Conservation (phyloP, 1,140 invertebrate species). For the Gryon sp. region DNA sequence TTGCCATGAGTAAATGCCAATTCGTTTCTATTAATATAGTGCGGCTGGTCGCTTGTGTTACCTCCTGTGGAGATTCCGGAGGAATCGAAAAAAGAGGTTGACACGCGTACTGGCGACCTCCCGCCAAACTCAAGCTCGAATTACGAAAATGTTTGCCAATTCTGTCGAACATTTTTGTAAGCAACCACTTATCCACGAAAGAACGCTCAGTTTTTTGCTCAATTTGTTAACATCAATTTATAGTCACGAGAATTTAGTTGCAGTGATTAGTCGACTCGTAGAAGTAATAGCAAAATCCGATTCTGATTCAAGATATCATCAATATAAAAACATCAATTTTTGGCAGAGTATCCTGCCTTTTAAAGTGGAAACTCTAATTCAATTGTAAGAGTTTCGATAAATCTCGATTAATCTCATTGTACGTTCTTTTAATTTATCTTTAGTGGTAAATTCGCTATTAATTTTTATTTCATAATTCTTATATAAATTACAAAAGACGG, state of each 20-base stretch:
- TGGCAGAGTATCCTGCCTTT: too few relatives aligned
- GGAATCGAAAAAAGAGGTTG: slow-evolving; percentile 33
- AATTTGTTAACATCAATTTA: background rate
- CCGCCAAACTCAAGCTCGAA: slow-evolving; percentile 13
- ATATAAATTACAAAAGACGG: too few relatives aligned
- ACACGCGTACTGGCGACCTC: slow-evolving; percentile 18
- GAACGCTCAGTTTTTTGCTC: background rate
- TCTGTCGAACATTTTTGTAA: slow-evolving; percentile 3
- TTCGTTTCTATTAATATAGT: slow-evolving; percentile 48
- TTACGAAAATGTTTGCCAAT: slow-evolving; percentile 8
- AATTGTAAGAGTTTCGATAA: too few relatives aligned
- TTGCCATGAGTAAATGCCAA: slow-evolving; percentile 18
- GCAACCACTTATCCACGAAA: background rate
- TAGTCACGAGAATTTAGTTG: too few relatives aligned
- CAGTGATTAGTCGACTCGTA: too few relatives aligned
- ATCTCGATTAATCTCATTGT: too few relatives aligned
- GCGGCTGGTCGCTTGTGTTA: slow-evolving; percentile 1
- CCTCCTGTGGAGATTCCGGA: slow-evolving; percentile 38
- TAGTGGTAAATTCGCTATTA: too few relatives aligned
- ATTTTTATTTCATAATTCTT: too few relatives aligned
- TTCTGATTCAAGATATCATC: too few relatives aligned
- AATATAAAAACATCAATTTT: too few relatives aligned
- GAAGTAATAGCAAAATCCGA: too few relatives aligned
- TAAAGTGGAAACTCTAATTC: background rate
- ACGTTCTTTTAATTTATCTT: too few relatives aligned